phyloP scores from a whole-genome alignment of 1,140 invertebrate genomes.

The Drosophila quadrilineata region DNA sequence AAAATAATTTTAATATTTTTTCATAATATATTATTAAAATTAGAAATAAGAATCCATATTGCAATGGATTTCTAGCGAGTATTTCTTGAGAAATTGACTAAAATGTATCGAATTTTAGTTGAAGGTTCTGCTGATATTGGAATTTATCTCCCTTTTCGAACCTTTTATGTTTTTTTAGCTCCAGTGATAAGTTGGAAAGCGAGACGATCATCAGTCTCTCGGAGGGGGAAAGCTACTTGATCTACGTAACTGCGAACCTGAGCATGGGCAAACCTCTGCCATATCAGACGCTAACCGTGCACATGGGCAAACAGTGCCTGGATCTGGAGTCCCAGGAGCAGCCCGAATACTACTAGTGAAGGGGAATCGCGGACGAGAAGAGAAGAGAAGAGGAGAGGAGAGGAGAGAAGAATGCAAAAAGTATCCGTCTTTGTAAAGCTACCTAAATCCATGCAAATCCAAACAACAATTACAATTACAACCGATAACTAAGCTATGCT shows the following conservation, averaged over 20 bases:
- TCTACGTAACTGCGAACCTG: slow-evolving; percentile 76
- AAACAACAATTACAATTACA: slow-evolving; percentile 19
- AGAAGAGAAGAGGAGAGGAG: too few species aligned
- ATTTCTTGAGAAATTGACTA: too few species aligned
- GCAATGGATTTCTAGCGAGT: too few species aligned
- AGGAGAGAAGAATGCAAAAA: too few species aligned
- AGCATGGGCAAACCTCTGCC: slow-evolving; percentile 68
- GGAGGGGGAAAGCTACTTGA: slow-evolving; percentile 71
- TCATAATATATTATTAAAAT: too few species aligned
- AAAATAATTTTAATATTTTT: too few species aligned
- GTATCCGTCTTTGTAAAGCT: slow-evolving; percentile 78
- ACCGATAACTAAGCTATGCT: slow-evolving; percentile 46
- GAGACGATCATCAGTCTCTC: slow-evolving; percentile 67
- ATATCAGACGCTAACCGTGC: slow-evolving; percentile 70
- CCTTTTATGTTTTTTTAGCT: slow-evolving; percentile 5
- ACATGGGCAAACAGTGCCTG: slow-evolving; percentile 63
- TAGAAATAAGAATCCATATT: too few species aligned
- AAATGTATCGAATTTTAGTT: too few species aligned
- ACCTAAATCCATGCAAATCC: slow-evolving; percentile 57
- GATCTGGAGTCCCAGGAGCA: slow-evolving; percentile 61
- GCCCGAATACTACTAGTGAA: slow-evolving; percentile 57
- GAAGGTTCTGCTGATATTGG: too few species aligned
- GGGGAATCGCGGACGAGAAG: too few species aligned
- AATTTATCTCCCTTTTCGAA: background rate
- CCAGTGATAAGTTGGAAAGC: slow-evolving; percentile 63